phyloP scores from a whole-genome alignment of 2,888 invertebrate species.

The Dryococelus australis region DNA sequence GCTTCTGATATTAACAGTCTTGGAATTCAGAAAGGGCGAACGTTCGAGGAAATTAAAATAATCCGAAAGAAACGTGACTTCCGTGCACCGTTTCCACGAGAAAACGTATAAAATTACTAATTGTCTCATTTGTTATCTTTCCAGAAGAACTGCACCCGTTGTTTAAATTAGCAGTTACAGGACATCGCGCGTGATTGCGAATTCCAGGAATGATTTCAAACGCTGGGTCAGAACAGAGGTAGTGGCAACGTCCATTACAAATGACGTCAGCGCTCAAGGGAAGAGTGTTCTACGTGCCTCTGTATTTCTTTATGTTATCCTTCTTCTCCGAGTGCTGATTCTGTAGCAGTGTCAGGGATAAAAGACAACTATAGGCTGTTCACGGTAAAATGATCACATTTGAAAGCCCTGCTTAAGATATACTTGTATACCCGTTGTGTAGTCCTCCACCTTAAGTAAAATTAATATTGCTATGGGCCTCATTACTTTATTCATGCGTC shows the following conservation, averaged over 20 bases:
- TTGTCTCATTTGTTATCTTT: neutral
- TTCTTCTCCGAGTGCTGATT: too few relatives aligned
- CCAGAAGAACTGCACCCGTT: neutral
- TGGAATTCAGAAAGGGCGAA: neutral
- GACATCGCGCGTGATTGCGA: neutral
- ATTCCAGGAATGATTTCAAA: conserved; percentile 23
- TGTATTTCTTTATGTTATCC: neutral
- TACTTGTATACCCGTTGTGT: too few relatives aligned
- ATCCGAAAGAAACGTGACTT: conserved; percentile 4
- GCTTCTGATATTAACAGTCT: neutral
- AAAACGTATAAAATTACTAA: neutral
- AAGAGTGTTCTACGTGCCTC: neutral
- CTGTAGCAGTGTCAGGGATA: too few relatives aligned
- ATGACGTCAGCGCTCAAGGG: neutral
- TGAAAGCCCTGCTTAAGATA: too few relatives aligned
- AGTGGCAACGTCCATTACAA: neutral
- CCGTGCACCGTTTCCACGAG: neutral
- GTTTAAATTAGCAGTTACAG: neutral
- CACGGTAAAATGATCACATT: too few relatives aligned
- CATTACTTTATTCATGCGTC: too few relatives aligned
- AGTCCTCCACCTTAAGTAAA: too few relatives aligned
- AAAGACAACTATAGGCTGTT: too few relatives aligned
- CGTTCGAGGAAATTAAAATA: neutral
- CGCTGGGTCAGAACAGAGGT: conserved; percentile 7
- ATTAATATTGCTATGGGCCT: too few relatives aligned